Percentiles rank a stretch among this genome's conserved stretches.
Evolutionary conservation across 2,888 invertebrate species (phyloP).

Genomic region (Rotaria macrura): DNA sequence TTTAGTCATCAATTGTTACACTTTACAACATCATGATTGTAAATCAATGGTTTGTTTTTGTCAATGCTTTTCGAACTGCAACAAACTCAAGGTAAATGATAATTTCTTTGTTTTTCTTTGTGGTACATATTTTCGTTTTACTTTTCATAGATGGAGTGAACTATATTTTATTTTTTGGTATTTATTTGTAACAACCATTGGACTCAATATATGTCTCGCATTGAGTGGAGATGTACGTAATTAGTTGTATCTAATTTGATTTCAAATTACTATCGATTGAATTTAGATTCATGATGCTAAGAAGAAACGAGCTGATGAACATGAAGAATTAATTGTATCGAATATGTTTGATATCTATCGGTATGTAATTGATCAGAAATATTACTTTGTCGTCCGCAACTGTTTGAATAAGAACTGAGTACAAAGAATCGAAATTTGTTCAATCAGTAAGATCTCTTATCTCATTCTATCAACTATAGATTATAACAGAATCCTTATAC

Average conservation of each 20-base stretch:
- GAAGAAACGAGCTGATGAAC: not conserved
- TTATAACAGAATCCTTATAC: no score
- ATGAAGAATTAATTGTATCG: not conserved
- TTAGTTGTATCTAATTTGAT: not conserved
- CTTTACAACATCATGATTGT: constrained; percentile 49
- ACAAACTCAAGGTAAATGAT: constrained; percentile 33
- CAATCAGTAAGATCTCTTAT: no score
- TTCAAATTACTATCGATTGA: not conserved
- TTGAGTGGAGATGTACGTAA: not conserved
- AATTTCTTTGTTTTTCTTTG: not conserved
- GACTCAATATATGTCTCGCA: not conserved
- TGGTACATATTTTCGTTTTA: not conserved
- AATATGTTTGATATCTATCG: not conserved
- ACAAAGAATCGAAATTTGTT: no score
- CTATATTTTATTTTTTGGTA: not conserved
- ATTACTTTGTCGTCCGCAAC: no score
- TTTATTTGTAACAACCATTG: not conserved
- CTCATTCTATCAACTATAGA: no score
- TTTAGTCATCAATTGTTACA: constrained; percentile 45
- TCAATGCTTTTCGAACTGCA: constrained; percentile 41
- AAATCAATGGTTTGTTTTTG: constrained; percentile 48
- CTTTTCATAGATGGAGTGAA: not conserved
- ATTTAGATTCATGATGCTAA: not conserved
- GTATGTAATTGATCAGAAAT: not conserved
- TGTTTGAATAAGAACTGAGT: no score